Evolutionary conservation across 2,113 vertebrate genomes (phyloP).

Genomic region (Catagonus wagneri): DNA sequence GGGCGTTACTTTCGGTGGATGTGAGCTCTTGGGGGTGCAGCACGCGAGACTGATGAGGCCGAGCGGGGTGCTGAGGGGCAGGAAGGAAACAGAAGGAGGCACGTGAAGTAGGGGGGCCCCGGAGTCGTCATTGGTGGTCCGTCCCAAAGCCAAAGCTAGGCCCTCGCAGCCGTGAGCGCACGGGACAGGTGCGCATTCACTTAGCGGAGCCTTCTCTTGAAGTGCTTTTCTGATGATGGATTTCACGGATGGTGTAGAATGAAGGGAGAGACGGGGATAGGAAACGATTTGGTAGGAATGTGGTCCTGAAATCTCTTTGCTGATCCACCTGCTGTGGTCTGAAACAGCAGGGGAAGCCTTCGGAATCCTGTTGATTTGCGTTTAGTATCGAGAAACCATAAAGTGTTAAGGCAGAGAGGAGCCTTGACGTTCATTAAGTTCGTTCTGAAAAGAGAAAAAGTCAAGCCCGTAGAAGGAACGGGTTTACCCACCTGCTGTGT

Average conservation of each 20-base stretch:
- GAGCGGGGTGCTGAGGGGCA: accelerated
- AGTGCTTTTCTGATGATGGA: not conserved
- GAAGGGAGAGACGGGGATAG: not conserved
- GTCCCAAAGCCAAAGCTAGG: accelerated
- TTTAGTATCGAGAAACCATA: not conserved
- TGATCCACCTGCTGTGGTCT: no score
- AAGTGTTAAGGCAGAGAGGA: not conserved
- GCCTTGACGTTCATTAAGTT: not conserved
- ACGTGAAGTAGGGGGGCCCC: not conserved
- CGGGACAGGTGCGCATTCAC: not conserved
- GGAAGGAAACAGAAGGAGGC: not conserved
- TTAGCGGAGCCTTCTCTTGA: accelerated
- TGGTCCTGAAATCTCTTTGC: not conserved
- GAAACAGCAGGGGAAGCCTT: not conserved
- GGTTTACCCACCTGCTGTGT: accelerated
- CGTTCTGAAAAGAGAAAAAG: not conserved
- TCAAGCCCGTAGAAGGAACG: accelerated
- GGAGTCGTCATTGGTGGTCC: accelerated
- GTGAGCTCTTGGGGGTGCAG: not conserved
- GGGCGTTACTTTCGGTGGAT: not conserved
- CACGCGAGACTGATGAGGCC: not conserved
- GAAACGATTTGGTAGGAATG: accelerated
- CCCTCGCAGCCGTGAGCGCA: accelerated
- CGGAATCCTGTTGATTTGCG: not conserved
- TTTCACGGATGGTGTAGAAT: no score